These are phyloP conservation scores for Andrena fulva DNA, from an alignment of 2,888 invertebrate species.

Conservation along the genomic window DNA sequence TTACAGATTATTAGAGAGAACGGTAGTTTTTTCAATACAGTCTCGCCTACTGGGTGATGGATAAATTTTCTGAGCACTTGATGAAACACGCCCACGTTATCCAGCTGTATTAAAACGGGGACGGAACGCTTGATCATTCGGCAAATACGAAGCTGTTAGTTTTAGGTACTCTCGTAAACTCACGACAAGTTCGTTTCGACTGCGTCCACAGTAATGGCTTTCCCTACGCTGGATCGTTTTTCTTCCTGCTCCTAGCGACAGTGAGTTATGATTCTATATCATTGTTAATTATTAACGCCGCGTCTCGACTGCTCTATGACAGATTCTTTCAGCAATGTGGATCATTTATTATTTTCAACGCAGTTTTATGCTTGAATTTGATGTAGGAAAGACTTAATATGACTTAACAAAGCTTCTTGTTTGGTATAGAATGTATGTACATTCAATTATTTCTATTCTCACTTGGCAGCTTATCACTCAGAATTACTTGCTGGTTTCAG, in stretches of 20 bases:
- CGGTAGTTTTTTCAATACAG: slow-evolving; percentile 5
- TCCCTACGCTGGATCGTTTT: slow-evolving; percentile 32
- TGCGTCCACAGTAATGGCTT: slow-evolving; percentile 29
- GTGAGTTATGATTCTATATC: slow-evolving; percentile 34
- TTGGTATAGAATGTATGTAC: too few relatives aligned
- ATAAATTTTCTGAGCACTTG: not conserved
- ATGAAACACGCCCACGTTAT: not conserved
- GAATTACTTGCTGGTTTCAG: too few relatives aligned
- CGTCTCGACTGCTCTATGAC: not conserved
- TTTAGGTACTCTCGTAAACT: slow-evolving; percentile 12
- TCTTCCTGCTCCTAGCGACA: slow-evolving; percentile 26
- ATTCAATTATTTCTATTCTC: too few relatives aligned
- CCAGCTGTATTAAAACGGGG: not conserved
- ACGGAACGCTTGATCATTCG: not conserved
- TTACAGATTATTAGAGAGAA: not conserved
- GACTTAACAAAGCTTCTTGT: too few relatives aligned
- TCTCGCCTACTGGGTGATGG: too few relatives aligned
- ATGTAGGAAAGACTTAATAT: too few relatives aligned
- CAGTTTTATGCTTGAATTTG: too few relatives aligned
- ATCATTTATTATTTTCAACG: slow-evolving; percentile 1
- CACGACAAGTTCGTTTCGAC: slow-evolving; percentile 26
- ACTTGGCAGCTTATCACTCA: too few relatives aligned
- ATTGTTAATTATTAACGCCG: slow-evolving; percentile 41
- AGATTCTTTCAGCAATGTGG: not conserved
- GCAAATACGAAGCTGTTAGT: slow-evolving; percentile 17